Evolutionary conservation across 2,113 vertebrate genomes (phyloP), one percentile per base, ranked within the genome.

Genomic region (Microcebus griseorufus): DNA sequence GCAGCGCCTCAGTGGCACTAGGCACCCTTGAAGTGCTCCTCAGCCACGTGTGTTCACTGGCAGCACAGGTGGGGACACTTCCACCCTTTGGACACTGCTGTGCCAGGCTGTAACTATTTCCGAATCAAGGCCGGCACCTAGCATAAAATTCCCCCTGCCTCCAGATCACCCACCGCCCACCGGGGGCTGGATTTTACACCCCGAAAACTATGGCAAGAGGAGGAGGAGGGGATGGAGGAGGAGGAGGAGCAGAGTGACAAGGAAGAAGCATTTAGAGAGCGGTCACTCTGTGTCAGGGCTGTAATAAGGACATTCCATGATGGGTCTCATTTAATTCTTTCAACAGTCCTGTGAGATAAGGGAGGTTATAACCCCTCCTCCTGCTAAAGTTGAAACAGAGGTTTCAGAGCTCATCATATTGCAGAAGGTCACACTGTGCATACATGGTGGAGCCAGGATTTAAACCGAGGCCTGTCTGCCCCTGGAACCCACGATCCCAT

Each of bases 301-400:
- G 2, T 45, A 32, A 34, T 78, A 62, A 80, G 34, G 62, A 76
- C 34, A 93, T 80, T 58, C 60, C 53, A 58, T 32, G 23, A 75
- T 62, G 27, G 73, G 62, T 53, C 53, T 89, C 16, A 69, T 48
- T 97, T 53, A 60, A 90, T 83, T 89, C 55, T 67, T 92, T 88
- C 42, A 81, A 72, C 10, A 73, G 62, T 16, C 23, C 60, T 72
- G 6, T 45, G 25, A 75, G 6, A 65, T 93, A 89, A 73, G 55
- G 62, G n/a, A 84, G 32, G 84, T 82, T 78, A 48, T 64, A 86
- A 83, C 34, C 53, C 39, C n/a, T 86, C 3, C 8, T 48, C 42
- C 82, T 60, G 86, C 64, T 55, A 51, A 93, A 84, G 37, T 48
- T 20, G 80, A 96, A 83, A 94, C 13, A 55, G 53, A 95, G 62